Evolutionary conservation across 2,797 vertebrate species (phyloP), one percentile per base, ranked within the genome.

Genomic region (Propithecus deckenii): DNA sequence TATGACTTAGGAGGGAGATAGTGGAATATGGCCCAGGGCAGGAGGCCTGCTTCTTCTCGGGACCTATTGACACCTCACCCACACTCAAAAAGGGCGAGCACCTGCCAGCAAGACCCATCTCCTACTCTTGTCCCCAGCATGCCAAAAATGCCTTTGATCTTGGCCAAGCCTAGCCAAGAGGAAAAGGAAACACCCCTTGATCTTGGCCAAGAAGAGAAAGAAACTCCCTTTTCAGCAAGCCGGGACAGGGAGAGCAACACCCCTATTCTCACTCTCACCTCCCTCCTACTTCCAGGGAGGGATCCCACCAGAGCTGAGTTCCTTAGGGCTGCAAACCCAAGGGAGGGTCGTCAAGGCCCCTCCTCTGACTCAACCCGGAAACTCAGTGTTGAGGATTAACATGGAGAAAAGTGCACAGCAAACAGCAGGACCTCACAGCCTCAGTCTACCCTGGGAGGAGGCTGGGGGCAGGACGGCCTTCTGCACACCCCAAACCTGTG

Each of bases 391-490:
- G 43, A 65, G 50, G 41, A 76, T 41, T 28, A 32, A 41, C 7
- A 2, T 0, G 3, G 38, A 14, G 38, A 15, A 43, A 50, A 50
- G 22, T 7, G 22, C 55, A n/a, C 15, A 5, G 15, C 18, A 22
- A 52, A 50, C 0, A 4, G 12, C 5, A n/a, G 52, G 43, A 4
- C 23, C 32, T 46, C 28, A 18, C 41, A 35, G 59, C 38, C 32
- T 86, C 72, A 18, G 83, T 14, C 38, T 35, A 9, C 32, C 48
- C 25, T 32, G 50, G 52, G 41, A 71, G 91, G 41, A 63, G 55
- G 55, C 85, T 74, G n/a, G 0, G 32, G 85, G 11, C 65, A n/a
- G 7, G 15, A 32, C 3, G 30, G 61, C 15, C 46, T n/a, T 30
- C 5, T 43, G 12, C n/a, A 32, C 50, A 32, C 38, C 50, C 63